Conservation (phyloP, 2,888 invertebrate species). For the Spisula solida region DNA sequence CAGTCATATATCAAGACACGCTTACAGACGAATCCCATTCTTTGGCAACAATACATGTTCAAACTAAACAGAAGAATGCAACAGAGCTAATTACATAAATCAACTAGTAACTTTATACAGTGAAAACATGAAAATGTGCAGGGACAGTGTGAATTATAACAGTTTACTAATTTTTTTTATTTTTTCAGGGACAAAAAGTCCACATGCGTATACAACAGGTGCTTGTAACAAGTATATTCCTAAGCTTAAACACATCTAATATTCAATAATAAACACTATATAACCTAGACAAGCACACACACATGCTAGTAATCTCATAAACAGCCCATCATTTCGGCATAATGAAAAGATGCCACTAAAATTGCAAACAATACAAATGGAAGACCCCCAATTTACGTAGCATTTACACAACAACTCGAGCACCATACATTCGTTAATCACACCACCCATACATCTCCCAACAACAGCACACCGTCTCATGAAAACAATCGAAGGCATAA, state of each 20-base stretch:
- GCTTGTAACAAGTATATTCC: neutral
- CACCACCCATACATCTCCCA: neutral
- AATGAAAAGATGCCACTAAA: constrained; percentile 8
- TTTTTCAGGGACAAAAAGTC: neutral
- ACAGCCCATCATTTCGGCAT: neutral
- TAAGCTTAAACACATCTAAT: constrained; percentile 4
- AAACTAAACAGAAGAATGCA: too few species aligned
- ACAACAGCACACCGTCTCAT: neutral
- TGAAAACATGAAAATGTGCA: neutral
- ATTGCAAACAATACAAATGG: constrained; percentile 10
- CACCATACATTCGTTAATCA: neutral
- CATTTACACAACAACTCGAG: neutral
- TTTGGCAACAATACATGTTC: too few species aligned
- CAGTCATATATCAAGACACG: too few species aligned
- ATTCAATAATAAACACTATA: neutral
- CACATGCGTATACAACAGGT: neutral
- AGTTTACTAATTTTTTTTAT: too few species aligned
- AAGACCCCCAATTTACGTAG: neutral
- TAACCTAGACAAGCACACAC: constrained; percentile 5
- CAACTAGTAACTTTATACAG: too few species aligned
- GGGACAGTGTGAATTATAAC: neutral
- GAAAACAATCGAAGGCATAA: constrained; percentile 5
- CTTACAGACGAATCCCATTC: too few species aligned
- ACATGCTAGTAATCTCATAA: constrained; percentile 13
- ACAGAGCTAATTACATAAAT: too few species aligned